Evolutionary conservation across 2,113 vertebrate genomes (phyloP).

Genomic region (Phalacrocorax pelagicus): DNA sequence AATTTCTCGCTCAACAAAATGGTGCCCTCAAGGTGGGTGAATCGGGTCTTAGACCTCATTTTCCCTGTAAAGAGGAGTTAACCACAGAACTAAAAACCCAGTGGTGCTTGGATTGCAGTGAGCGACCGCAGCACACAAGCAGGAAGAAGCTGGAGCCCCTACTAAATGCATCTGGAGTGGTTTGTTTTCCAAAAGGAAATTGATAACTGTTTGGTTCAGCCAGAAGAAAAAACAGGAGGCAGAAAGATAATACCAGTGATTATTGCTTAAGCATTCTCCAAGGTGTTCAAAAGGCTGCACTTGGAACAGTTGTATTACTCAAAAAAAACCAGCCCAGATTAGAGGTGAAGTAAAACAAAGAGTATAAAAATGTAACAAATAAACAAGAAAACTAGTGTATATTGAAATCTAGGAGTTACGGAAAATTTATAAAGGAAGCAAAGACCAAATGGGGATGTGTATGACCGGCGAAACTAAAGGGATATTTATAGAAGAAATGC

Average conservation of each 20-base stretch:
- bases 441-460: background rate
- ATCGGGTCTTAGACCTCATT: fast-evolving
- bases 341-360: background rate
- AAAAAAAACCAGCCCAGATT: background rate
- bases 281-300: background rate
- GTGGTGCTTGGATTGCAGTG: fast-evolving
- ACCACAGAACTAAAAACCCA: too few relatives aligned
- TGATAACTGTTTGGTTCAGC: fast-evolving
- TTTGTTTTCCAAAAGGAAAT: background rate
- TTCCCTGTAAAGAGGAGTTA: background rate
- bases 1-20: too few relatives aligned
- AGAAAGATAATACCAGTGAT: background rate
- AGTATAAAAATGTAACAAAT: background rate
- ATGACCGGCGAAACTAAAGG: background rate
- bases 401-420: background rate
- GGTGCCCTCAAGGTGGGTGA: background rate
- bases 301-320: background rate
- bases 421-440: background rate
- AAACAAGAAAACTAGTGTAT: background rate
- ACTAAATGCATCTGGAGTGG: fast-evolving
- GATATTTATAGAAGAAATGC: background rate
- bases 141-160: background rate
- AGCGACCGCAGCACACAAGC: fast-evolving
- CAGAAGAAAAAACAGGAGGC: background rate
- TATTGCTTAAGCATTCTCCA: background rate